These are phyloP conservation scores for Cryptocephalus moraei DNA, from an alignment of 2,888 invertebrate genomes.

Conservation along the genomic window DNA sequence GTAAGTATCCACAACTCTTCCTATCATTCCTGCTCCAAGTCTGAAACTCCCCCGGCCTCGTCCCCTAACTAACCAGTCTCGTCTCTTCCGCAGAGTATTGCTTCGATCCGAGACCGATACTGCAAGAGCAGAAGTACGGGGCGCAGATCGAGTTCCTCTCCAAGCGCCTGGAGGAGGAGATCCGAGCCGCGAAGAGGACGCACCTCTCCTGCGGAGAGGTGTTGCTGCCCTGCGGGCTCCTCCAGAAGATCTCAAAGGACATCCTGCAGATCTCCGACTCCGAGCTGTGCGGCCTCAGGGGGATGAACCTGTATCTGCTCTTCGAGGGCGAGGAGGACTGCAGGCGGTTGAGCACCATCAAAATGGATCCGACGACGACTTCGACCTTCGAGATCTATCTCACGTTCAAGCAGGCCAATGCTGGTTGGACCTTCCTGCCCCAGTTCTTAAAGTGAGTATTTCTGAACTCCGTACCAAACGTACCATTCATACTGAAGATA, in stretches of 20 bases:
- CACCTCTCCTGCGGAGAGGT: conserved; percentile 78
- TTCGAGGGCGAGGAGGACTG: conserved; percentile 63
- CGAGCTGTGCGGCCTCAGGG: conserved; percentile 81
- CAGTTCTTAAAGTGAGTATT: conserved; percentile 79
- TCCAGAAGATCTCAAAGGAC: conserved; percentile 68
- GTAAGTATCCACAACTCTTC: conserved; percentile 21
- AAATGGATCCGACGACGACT: conserved; percentile 77
- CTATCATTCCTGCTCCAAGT: background rate
- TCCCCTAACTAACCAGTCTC: conserved; percentile 9
- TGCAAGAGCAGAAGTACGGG: conserved; percentile 32
- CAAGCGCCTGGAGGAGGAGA: conserved; percentile 64
- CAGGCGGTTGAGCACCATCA: conserved; percentile 69
- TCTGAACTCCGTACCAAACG: too few relatives aligned
- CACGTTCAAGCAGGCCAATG: conserved; percentile 75
- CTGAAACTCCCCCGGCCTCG: background rate
- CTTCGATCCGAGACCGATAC: conserved; percentile 28
- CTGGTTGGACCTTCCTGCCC: conserved; percentile 80
- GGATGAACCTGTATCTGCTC: conserved; percentile 74
- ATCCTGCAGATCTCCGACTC: conserved; percentile 72
- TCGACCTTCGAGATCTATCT: conserved; percentile 86
- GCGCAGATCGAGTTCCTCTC: conserved; percentile 58
- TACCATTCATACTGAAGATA: too few relatives aligned
- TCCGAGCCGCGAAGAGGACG: conserved; percentile 70
- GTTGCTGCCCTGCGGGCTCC: conserved; percentile 70
- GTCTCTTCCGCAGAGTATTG: conserved; percentile 30